Conservation (phyloP, 2,797 vertebrate species). For the Danio aesculapii region DNA sequence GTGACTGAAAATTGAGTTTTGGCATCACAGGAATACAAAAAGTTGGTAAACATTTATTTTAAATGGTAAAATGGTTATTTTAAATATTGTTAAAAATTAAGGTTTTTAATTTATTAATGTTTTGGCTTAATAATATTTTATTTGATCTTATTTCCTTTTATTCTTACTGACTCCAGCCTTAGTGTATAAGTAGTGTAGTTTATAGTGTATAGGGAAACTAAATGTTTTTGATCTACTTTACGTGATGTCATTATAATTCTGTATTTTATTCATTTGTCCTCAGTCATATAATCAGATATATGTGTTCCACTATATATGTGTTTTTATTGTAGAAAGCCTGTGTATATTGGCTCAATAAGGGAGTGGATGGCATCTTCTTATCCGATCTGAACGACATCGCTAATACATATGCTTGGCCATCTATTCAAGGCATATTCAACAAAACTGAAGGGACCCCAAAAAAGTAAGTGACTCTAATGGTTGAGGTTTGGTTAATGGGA, state of each 20-base stretch:
- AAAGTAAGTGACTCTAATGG: slow-evolving; percentile 60
- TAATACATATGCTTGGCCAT: slow-evolving; percentile 45
- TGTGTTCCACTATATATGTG: not conserved
- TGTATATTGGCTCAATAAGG: slow-evolving; percentile 77
- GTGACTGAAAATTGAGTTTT: not conserved
- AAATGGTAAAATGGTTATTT: no score
- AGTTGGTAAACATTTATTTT: not conserved
- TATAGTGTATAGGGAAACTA: not conserved
- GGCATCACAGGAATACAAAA: not conserved
- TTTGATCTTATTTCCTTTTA: not conserved
- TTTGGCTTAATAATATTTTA: no score
- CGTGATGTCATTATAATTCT: not conserved
- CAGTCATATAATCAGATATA: not conserved
- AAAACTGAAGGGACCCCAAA: slow-evolving; percentile 66
- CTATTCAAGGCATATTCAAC: slow-evolving; percentile 68
- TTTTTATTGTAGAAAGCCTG: slow-evolving; percentile 75
- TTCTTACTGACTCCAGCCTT: not conserved
- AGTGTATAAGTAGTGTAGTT: no score
- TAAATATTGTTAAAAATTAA: no score
- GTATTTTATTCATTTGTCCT: not conserved
- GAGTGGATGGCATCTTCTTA: slow-evolving; percentile 84
- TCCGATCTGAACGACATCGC: slow-evolving; percentile 58
- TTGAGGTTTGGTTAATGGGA: not conserved
- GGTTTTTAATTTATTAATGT: not conserved
- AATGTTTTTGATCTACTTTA: not conserved